phyloP scores from a whole-genome alignment of 2,113 vertebrate species.

The Catharus minimus region DNA sequence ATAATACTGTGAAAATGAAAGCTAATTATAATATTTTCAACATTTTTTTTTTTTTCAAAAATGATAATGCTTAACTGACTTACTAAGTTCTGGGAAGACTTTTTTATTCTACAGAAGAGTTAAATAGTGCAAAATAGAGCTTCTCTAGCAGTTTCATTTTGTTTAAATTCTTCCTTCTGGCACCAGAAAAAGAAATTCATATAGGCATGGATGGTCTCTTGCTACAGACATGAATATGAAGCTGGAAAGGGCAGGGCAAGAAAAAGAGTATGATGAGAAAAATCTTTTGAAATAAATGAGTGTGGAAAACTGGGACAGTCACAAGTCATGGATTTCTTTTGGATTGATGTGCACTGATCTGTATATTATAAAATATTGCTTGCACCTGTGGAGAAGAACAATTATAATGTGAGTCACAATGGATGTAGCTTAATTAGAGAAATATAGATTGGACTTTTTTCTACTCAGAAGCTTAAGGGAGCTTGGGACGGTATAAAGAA shows the following conservation, averaged over 20 bases:
- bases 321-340: not conserved
- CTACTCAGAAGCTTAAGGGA: not conserved
- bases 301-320: not conserved
- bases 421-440: not conserved
- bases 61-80: not conserved
- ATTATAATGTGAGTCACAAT: not conserved
- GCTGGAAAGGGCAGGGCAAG: not conserved
- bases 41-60: not conserved
- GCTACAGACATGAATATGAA: not conserved
- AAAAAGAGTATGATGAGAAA: not conserved
- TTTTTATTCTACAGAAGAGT: not conserved
- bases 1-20: not conserved
- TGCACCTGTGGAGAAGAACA: not conserved
- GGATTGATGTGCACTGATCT: not conserved
- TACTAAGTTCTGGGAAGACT: not conserved
- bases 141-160: not conserved
- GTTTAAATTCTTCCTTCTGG: constrained; percentile 7
- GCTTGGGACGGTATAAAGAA: not conserved
- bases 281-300: constrained; percentile 28
- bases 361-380: not conserved
- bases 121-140: not conserved
- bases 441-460: not conserved
- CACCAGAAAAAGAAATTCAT: not conserved
- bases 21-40: not conserved
- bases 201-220: not conserved